A percentile compares a stretch with the other conserved stretches of the same genome.
phyloP scores from a whole-genome alignment of 2,797 vertebrate genomes.

The Labeo calbasu region DNA sequence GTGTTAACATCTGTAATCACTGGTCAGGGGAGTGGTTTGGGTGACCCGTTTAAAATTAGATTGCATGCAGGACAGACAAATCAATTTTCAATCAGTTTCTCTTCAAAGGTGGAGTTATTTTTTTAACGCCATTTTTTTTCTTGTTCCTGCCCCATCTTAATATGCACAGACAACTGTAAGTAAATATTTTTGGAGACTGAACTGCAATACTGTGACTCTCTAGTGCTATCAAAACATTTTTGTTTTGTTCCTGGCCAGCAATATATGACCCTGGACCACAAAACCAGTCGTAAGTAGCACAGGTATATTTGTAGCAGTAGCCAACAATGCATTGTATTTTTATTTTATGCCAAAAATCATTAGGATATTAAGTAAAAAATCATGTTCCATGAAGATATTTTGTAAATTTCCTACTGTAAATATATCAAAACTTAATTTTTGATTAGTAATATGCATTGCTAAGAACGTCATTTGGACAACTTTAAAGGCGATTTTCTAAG shows the following conservation, averaged over 20 bases:
- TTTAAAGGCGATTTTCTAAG: too few species aligned
- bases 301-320: too few species aligned
- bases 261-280: too few species aligned
- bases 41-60: constrained; percentile 27
- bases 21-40: background rate
- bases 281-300: too few species aligned
- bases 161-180: background rate
- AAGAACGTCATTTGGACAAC: too few species aligned
- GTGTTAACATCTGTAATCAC: background rate
- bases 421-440: too few species aligned
- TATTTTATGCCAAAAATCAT: too few species aligned
- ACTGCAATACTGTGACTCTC: background rate
- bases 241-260: background rate
- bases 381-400: too few species aligned
- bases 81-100: constrained; percentile 30
- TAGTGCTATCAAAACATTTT: background rate
- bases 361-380: too few species aligned
- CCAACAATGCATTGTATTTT: too few species aligned
- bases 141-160: background rate
- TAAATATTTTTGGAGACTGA: background rate
- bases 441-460: too few species aligned
- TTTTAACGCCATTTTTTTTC: background rate
- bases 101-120: background rate
- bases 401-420: too few species aligned
- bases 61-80: constrained; percentile 49